phyloP scores from a whole-genome alignment of 2,113 vertebrate genomes.

The Rynchops niger region DNA sequence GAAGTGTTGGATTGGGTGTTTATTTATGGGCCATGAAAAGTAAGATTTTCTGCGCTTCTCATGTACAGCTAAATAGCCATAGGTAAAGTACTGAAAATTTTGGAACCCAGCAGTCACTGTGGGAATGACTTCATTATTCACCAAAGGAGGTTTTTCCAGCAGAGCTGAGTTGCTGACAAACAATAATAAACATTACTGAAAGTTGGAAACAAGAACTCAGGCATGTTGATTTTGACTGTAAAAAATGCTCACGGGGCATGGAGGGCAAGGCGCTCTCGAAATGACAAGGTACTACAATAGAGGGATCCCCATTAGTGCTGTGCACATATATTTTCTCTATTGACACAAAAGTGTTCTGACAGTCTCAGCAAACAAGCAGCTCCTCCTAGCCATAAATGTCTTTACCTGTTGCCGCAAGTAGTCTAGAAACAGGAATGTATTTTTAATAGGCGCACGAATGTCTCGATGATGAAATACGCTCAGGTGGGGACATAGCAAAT shows the following conservation, averaged over 20 bases:
- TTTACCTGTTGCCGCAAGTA: conserved; percentile 16
- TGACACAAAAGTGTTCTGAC: conserved; percentile 44
- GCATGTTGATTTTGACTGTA: conserved; percentile 38
- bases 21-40: conserved; percentile 72
- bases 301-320: conserved; percentile 46
- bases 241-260: neutral
- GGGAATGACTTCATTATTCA: conserved; percentile 63
- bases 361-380: conserved; percentile 24
- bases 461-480: neutral
- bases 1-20: conserved; percentile 62
- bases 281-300: conserved; percentile 20
- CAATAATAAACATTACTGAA: conserved; percentile 52
- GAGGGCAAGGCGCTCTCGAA: conserved; percentile 25
- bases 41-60: conserved; percentile 49
- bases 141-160: conserved; percentile 47
- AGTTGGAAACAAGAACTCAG: conserved; percentile 54
- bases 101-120: conserved; percentile 60
- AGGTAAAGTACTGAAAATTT: conserved; percentile 65
- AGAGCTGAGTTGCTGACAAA: conserved; percentile 59
- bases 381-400: neutral
- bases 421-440: conserved; percentile 1
- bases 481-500: neutral
- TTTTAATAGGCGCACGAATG: conserved; percentile 4
- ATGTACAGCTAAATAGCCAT: conserved; percentile 64
- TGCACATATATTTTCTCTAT: conserved; percentile 51